phyloP scores from a whole-genome alignment of 2,113 vertebrate species.

The Desmodus rotundus region DNA sequence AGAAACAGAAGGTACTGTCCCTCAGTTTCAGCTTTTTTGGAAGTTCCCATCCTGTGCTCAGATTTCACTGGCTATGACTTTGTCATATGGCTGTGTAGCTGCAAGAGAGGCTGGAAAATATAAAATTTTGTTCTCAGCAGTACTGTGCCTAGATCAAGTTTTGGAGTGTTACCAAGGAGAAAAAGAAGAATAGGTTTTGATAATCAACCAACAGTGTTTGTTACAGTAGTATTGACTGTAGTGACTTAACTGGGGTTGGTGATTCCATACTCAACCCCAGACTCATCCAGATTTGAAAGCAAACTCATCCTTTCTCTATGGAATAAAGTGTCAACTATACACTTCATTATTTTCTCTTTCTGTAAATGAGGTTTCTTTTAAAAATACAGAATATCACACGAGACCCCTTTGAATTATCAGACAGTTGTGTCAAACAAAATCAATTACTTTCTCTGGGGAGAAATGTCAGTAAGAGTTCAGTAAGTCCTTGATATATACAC shows the following conservation, averaged over 20 bases:
- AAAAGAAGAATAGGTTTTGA: neutral
- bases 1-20: neutral
- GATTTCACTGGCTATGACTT: neutral
- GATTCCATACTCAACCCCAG: neutral
- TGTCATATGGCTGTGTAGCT: neutral
- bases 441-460: slow-evolving; percentile 72
- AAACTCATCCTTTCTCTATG: neutral
- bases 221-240: neutral
- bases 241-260: neutral
- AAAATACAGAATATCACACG: slow-evolving; percentile 66
- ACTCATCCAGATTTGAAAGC: neutral
- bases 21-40: neutral
- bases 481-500: slow-evolving; percentile 60
- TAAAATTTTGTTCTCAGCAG: neutral
- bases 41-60: neutral
- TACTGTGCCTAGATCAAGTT: neutral
- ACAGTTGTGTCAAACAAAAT: slow-evolving; percentile 67
- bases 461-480: slow-evolving; percentile 66
- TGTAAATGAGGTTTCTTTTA: neutral
- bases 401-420: slow-evolving; percentile 67
- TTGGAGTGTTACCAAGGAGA: neutral
- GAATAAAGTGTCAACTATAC: neutral
- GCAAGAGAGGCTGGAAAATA: neutral
- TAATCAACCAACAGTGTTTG: neutral
- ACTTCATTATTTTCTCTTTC: slow-evolving; percentile 18